Conservation (phyloP, 2,888 invertebrate species). For the Imbricaverruca yamaguchii region DNA sequence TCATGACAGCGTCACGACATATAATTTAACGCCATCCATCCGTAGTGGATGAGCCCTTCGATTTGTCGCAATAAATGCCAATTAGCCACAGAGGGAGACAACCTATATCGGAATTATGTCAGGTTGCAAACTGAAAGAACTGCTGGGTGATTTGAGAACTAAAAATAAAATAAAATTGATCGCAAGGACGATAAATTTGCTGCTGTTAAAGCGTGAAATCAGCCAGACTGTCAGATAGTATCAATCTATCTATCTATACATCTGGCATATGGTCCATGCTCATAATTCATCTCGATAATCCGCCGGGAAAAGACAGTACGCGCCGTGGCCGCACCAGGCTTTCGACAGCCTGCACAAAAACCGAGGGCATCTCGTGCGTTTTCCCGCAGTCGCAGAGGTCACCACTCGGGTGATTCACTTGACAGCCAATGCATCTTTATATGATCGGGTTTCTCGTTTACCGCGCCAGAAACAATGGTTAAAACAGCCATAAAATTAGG, state of each 20-base stretch:
- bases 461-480: not conserved
- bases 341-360: not conserved
- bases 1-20: not conserved
- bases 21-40: not conserved
- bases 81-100: not conserved
- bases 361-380: not conserved
- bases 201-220: not conserved
- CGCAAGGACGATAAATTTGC: not conserved
- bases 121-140: not conserved
- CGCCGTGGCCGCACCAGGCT: too few species aligned
- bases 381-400: not conserved
- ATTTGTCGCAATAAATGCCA: conserved; percentile 17
- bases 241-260: not conserved
- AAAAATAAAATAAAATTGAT: not conserved
- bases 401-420: not conserved
- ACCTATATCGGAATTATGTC: not conserved
- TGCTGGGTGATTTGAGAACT: not conserved
- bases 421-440: not conserved
- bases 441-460: not conserved
- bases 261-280: not conserved
- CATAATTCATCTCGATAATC: not conserved
- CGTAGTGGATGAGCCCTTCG: not conserved
- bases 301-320: not conserved
- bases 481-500: conserved; percentile 2
- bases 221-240: not conserved